Evolutionary conservation across 23 tunicate genomes (phyloP).

Genomic region (Diplosoma virens): DNA sequence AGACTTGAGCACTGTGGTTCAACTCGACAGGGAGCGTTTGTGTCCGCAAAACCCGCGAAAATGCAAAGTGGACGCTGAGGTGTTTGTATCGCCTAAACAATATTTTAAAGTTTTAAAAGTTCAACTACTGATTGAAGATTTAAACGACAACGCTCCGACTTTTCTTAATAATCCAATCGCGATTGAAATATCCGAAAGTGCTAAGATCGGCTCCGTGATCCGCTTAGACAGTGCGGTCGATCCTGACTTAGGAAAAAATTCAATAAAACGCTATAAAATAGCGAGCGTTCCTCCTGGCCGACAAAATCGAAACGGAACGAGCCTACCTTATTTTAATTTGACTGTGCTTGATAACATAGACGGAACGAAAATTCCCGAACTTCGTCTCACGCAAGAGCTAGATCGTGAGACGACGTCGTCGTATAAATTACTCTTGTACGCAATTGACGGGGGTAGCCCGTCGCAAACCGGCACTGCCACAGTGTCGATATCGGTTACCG

Average conservation of each 20-base stretch:
- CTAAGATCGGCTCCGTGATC: conserved; percentile 51
- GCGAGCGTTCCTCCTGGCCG: conserved; percentile 9
- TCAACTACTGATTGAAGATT: conserved; percentile 38
- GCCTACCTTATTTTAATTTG: conserved; percentile 44
- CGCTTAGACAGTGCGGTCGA: conserved; percentile 83
- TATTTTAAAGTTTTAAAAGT: conserved; percentile 40
- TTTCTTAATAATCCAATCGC: conserved; percentile 34
- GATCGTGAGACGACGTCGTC: conserved; percentile 60
- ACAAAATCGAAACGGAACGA: not conserved
- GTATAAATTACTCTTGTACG: conserved; percentile 51
- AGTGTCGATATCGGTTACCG: conserved; percentile 53
- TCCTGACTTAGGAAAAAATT: conserved; percentile 65
- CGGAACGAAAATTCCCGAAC: conserved; percentile 80
- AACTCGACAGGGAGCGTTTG: conserved; percentile 61
- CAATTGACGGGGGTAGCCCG: conserved; percentile 76
- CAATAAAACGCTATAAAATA: conserved; percentile 52
- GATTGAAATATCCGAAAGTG: conserved; percentile 75
- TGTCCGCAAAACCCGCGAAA: conserved; percentile 60
- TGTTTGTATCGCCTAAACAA: conserved; percentile 33
- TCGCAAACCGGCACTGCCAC: conserved; percentile 66
- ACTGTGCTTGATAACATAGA: conserved; percentile 39
- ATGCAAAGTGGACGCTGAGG: conserved; percentile 57
- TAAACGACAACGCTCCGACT: conserved; percentile 75
- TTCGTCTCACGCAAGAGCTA: conserved; percentile 32
- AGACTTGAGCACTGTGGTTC: conserved; percentile 28